Evolutionary conservation across 2,888 invertebrate species (phyloP).

Genomic region (Priocnemis perturbator): DNA sequence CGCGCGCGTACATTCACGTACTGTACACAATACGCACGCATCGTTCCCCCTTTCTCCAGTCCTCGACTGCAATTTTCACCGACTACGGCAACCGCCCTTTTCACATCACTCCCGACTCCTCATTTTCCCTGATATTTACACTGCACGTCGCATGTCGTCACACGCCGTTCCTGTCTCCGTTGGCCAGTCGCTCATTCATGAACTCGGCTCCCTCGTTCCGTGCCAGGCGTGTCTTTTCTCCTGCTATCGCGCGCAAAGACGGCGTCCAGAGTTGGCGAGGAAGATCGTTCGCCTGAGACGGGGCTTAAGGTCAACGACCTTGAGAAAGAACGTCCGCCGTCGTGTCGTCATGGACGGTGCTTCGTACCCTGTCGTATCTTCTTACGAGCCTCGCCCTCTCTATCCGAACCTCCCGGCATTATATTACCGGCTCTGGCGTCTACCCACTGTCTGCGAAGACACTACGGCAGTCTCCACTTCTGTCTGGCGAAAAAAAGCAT

Average conservation of each 20-base stretch:
- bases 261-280: constrained; percentile 19
- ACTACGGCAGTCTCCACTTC: no score
- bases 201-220: not conserved
- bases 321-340: constrained; percentile 38
- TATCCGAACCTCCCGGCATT: constrained; percentile 24
- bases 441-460: no score
- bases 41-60: not conserved
- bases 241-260: not conserved
- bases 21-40: no score
- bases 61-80: not conserved
- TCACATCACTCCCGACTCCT: not conserved
- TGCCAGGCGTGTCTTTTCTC: no score
- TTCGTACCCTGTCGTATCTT: constrained; percentile 37
- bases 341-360: constrained; percentile 37
- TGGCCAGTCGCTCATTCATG: not conserved
- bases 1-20: no score
- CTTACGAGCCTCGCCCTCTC: constrained; percentile 38
- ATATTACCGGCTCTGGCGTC: constrained; percentile 34
- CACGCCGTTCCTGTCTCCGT: no score
- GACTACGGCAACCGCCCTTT: not conserved
- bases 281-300: constrained; percentile 32
- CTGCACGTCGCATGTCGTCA: not conserved
- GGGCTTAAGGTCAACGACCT: constrained; percentile 46
- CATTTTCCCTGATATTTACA: not conserved
- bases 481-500: no score